phyloP scores from a whole-genome alignment of 2,113 vertebrate species.

The Lophochroa leadbeateri region DNA sequence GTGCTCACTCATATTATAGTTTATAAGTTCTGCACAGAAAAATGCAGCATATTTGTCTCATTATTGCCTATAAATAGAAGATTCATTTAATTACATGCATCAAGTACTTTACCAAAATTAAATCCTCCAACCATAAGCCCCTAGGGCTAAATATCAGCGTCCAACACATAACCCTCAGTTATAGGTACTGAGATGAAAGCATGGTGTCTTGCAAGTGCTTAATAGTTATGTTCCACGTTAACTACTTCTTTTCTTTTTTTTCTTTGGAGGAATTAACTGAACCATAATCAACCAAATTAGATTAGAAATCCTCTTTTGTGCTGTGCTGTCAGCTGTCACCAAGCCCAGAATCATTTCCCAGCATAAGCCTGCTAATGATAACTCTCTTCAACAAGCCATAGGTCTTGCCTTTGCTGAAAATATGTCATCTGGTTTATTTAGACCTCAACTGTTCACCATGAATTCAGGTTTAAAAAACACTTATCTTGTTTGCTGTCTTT shows the following conservation, averaged over 20 bases:
- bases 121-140: background rate
- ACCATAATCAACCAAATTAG: background rate
- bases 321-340: background rate
- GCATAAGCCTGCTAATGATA: background rate
- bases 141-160: background rate
- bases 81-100: background rate
- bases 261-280: background rate
- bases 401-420: background rate
- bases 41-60: background rate
- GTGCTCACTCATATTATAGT: accelerated
- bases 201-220: background rate
- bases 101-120: background rate
- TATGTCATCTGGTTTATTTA: background rate
- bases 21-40: background rate
- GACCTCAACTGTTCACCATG: background rate
- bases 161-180: background rate
- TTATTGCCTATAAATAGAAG: background rate
- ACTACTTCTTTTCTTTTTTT: background rate
- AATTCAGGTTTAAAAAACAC: background rate
- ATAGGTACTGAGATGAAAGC: background rate
- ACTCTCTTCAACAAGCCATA: background rate
- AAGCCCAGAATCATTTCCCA: background rate
- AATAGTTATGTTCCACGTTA: background rate
- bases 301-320: background rate
- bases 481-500: background rate